Conservation (phyloP, 2,797 vertebrate species). For the Phaenicophaeus curvirostris region DNA sequence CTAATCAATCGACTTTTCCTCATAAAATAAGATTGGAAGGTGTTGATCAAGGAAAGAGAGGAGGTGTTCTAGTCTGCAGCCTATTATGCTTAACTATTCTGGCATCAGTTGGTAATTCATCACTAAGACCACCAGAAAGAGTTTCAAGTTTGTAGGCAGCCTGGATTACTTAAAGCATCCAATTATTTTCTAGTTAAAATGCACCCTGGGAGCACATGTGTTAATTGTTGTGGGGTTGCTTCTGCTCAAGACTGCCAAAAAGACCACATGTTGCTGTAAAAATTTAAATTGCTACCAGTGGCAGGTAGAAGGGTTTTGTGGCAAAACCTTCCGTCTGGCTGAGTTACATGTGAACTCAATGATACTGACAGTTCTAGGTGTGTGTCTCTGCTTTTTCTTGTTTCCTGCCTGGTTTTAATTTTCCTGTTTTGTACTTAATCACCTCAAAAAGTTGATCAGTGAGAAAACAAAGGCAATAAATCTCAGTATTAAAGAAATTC, state of each 20-base stretch:
- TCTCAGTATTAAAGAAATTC: not conserved
- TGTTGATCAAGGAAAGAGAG: not conserved
- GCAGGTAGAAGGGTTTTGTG: conserved; percentile 17
- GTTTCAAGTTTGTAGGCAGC: not conserved
- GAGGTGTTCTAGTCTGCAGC: not conserved
- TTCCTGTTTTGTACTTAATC: not conserved
- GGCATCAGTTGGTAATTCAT: conserved; percentile 11
- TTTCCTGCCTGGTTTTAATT: not conserved
- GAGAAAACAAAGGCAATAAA: not conserved
- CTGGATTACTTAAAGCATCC: not conserved
- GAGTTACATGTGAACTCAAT: not conserved
- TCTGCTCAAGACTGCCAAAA: conserved; percentile 27
- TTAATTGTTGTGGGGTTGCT: conserved; percentile 41
- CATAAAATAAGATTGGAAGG: not conserved
- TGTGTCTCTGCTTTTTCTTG: not conserved
- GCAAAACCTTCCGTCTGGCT: not conserved
- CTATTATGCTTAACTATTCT: not conserved
- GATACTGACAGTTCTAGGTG: not conserved
- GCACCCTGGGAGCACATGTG: not conserved
- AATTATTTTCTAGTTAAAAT: conserved; percentile 34
- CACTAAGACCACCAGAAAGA: not conserved
- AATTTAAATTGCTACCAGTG: not conserved
- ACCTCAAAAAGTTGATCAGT: not conserved
- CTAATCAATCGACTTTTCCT: not conserved
- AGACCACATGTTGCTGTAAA: conserved; percentile 17